Conservation (phyloP, 2,888 invertebrate species). For the Herminia tarsipennalis region DNA sequence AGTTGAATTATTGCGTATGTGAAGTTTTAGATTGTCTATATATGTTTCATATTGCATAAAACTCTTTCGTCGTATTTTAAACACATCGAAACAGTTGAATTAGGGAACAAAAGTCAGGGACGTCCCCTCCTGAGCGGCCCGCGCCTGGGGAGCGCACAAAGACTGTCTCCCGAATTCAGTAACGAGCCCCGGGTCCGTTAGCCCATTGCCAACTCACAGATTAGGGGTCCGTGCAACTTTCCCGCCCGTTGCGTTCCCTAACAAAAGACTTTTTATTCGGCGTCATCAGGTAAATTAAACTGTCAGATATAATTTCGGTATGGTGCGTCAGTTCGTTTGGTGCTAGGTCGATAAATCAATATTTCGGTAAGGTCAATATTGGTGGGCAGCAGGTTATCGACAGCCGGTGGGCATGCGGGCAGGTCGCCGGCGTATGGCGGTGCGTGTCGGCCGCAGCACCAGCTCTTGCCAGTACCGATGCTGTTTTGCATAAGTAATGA, state of each 20-base stretch:
- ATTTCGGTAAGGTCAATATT: slow-evolving; percentile 49
- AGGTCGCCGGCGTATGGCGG: slow-evolving; percentile 39
- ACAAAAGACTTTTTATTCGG: slow-evolving; percentile 52
- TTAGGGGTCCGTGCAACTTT: slow-evolving; percentile 63
- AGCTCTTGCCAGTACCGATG: slow-evolving; percentile 59
- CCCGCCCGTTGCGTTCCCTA: slow-evolving; percentile 34
- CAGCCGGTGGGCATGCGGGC: slow-evolving; percentile 15
- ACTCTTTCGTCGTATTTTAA: slow-evolving; percentile 19
- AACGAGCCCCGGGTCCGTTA: slow-evolving; percentile 63
- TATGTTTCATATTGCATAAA: slow-evolving; percentile 4
- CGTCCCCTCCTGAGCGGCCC: slow-evolving; percentile 68
- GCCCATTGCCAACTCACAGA: slow-evolving; percentile 67
- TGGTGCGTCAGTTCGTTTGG: slow-evolving; percentile 25
- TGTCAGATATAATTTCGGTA: slow-evolving; percentile 18
- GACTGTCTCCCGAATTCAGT: slow-evolving; percentile 65
- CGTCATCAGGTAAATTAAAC: slow-evolving; percentile 40
- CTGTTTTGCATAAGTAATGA: slow-evolving; percentile 85
- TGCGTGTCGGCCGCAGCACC: slow-evolving; percentile 44
- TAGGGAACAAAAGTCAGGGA: slow-evolving; percentile 67
- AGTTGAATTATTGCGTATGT: background rate
- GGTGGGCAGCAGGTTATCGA: slow-evolving; percentile 27
- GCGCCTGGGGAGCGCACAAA: slow-evolving; percentile 72
- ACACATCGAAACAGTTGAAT: slow-evolving; percentile 46
- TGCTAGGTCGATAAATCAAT: slow-evolving; percentile 53
- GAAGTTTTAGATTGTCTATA: background rate